Evolutionary conservation across 64 coral and sea anemone genomes (phyloP), one percentile per base, ranked within the genome.

Genomic region (Stichodactyla helianthus): DNA sequence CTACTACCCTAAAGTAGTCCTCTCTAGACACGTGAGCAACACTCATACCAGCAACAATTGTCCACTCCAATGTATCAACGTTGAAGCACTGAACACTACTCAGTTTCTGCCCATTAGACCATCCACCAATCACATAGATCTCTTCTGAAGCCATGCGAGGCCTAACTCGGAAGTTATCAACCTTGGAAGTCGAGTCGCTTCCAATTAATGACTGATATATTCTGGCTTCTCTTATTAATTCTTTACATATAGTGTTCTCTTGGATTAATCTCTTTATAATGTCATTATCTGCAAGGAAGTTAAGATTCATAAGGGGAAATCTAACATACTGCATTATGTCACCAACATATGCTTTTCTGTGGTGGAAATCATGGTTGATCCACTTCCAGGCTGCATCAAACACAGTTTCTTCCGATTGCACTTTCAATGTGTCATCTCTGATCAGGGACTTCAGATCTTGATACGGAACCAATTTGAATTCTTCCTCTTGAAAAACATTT

Each of bases 31-130:
- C 97, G 82, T 94, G 93, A n/a, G 97, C 97, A 6, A 99, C 93
- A 56, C 89, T 88, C 97, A 99, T 99, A 1, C 97, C 97, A 91
- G 97, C 90, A 3, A 99, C 93, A 0, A 85, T 85, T 88, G 97
- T 93, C 97, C 97, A 99, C 64, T 99, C 85, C 7, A 99, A 71
- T 55, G 97, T 99, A 86, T 99, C 93, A 79, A 99, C 97, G 86
- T 99, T 99, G 63, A 99, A 99, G 53, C 97, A 99, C 28, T 99
- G 97, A 44, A 99, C 97, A 81, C 93, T 99, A 52, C 97, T 95
- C 84, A 99, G 94, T 77, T 99, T 99, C 85, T 99, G 97, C 12
- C 97, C 97, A 79, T 99, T 99, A 11, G 97, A 99, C 97, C 97
- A 99, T 20, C 97, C 97, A 86, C 97, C 97, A 53, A 99, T 99